Evolutionary conservation across 1,140 invertebrate species (phyloP).

Genomic region (Drosophila equinoxialis): DNA sequence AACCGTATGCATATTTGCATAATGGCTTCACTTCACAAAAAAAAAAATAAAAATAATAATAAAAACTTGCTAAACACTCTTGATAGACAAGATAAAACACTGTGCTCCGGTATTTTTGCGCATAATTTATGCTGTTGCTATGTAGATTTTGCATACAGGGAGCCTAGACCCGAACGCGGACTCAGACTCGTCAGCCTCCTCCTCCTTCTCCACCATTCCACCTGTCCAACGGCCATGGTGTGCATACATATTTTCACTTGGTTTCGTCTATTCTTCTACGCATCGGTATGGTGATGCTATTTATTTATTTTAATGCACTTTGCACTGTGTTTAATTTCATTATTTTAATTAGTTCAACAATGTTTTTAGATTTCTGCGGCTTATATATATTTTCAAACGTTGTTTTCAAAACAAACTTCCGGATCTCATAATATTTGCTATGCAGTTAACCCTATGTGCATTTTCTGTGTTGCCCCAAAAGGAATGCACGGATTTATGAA

Average conservation of each 20-base stretch:
- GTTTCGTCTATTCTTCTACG: not conserved
- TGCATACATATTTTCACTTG: conserved; percentile 50
- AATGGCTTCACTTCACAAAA: conserved; percentile 77
- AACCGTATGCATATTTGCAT: conserved; percentile 77
- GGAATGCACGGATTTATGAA: too few species aligned
- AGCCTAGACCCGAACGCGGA: not conserved
- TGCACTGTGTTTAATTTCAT: conserved; percentile 53
- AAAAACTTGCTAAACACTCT: conserved; percentile 80
- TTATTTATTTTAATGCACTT: not conserved
- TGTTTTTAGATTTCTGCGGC: conserved; percentile 48
- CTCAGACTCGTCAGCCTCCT: not conserved
- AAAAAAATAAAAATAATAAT: not conserved
- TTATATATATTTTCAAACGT: conserved; percentile 20
- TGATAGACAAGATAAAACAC: conserved; percentile 82
- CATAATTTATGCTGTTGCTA: conserved; percentile 71
- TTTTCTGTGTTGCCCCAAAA: not conserved
- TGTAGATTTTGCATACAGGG: conserved; percentile 15
- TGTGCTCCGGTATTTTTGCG: conserved; percentile 72
- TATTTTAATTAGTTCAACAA: conserved; percentile 70
- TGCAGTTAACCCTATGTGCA: not conserved
- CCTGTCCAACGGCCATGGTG: conserved; percentile 17
- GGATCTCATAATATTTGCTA: not conserved
- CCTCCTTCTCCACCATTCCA: too few species aligned
- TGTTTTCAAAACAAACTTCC: not conserved
- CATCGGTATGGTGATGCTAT: conserved; percentile 9